phyloP scores from a whole-genome alignment of 2,888 invertebrate genomes.

The Nomada lathburiana region DNA sequence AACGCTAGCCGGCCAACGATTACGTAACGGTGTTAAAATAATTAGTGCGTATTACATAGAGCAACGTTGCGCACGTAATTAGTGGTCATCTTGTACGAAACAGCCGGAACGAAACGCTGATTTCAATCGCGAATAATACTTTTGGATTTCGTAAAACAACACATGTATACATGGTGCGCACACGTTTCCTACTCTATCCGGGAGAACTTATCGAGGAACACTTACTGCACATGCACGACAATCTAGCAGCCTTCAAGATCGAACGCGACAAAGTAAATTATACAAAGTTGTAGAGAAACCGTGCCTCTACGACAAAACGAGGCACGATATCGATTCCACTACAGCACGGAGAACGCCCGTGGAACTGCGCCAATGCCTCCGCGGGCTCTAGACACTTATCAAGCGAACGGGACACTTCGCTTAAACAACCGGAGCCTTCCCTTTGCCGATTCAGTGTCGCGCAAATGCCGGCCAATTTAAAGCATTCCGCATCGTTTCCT shows the following conservation, averaged over 20 bases:
- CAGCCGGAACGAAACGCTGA: slow-evolving; percentile 33
- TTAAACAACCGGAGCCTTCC: slow-evolving; percentile 52
- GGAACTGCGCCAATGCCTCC: slow-evolving; percentile 23
- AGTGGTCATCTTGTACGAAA: slow-evolving; percentile 52
- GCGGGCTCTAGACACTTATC: slow-evolving; percentile 44
- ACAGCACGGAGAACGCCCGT: slow-evolving; percentile 46
- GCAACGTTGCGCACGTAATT: slow-evolving; percentile 65
- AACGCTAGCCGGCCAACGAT: slow-evolving; percentile 63
- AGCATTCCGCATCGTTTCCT: slow-evolving; percentile 61
- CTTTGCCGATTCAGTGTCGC: slow-evolving; percentile 54
- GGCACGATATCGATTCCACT: slow-evolving; percentile 53
- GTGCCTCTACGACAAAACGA: slow-evolving; percentile 21
- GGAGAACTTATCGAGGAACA: not conserved
- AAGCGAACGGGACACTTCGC: slow-evolving; percentile 55
- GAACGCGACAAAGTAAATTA: not conserved
- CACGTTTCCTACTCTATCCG: not conserved
- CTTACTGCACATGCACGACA: not conserved
- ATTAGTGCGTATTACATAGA: slow-evolving; percentile 70
- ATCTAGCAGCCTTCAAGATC: not conserved
- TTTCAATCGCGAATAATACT: slow-evolving; percentile 30
- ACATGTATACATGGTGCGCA: not conserved
- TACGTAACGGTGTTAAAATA: slow-evolving; percentile 75
- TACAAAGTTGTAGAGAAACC: slow-evolving; percentile 1
- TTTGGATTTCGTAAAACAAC: not conserved
- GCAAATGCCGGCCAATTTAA: slow-evolving; percentile 66